These are phyloP conservation scores for Chymomyza procnemis DNA, from an alignment of 2,888 invertebrate genomes.

Conservation along the genomic window DNA sequence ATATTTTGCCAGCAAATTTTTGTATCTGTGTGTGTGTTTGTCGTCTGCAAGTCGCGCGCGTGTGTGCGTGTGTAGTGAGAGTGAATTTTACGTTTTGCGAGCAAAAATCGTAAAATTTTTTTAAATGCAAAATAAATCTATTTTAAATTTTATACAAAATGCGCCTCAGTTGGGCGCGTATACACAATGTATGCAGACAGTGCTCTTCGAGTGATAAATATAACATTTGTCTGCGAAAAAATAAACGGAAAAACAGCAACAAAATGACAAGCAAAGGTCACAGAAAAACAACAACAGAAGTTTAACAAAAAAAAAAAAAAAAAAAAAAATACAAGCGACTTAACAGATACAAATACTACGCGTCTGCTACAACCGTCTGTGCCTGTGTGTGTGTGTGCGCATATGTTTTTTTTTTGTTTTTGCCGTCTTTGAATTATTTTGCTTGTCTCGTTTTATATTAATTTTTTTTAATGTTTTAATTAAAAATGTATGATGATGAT, in stretches of 20 bases:
- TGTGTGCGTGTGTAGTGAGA: background rate
- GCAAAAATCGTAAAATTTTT: background rate
- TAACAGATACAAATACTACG: background rate
- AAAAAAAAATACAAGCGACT: background rate
- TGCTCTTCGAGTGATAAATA: constrained; percentile 11
- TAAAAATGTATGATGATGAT: background rate
- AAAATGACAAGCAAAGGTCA: constrained; percentile 61
- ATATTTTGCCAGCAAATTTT: background rate
- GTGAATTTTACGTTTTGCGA: background rate
- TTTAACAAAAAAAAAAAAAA: background rate
- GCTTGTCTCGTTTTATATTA: background rate
- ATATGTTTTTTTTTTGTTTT: background rate
- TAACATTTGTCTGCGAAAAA: constrained; percentile 10
- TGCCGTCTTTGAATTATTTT: background rate
- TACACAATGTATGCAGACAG: background rate
- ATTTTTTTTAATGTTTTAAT: background rate
- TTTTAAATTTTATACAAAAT: constrained; percentile 2
- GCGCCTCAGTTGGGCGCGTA: background rate
- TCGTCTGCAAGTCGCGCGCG: background rate
- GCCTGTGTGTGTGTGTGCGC: constrained; percentile 1
- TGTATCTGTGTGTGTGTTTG: background rate
- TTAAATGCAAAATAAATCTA: background rate
- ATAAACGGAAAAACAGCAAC: constrained; percentile 19
- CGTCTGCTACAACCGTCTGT: background rate
- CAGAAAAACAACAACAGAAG: no score